Evolutionary conservation across 2,113 vertebrate genomes (phyloP), one percentile per base, ranked within the genome.

Genomic region (Passerina amoena): DNA sequence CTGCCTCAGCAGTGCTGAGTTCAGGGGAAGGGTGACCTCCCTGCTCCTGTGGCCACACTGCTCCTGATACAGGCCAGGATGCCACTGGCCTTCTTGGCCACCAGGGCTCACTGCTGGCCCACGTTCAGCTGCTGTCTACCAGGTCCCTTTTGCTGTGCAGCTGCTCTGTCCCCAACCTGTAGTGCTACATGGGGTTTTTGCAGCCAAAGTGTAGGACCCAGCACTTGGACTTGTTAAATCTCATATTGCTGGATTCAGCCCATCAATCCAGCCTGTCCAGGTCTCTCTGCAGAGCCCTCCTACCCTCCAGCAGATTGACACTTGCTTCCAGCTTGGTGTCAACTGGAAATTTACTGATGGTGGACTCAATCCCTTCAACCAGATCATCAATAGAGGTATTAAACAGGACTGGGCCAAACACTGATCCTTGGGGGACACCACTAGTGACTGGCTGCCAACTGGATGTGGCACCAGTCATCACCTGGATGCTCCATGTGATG

Each of bases 1-100:
- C 0, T 2, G 2, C 35, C 79, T 50, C 37, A 50, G 12, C 30
- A 30, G 12, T 51, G 12, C 45, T 0, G 0, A 1, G 54, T 12
- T 24, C 12, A 82, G 24, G 20, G 13, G 23, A 0, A 24, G 16
- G 30, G 56, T 73, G 5, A 9, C 28, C 24, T 9, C 40, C 8
- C 18, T 38, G 48, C 3, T 47, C 40, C 50, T 73, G 40, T 84
- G 60, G 24, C 14, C 30, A 30, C 42, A 20, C 50, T 0, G 1
- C 13, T 65, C 5, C 50, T 48, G 30, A 16, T 3, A 0, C 70
- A 40, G n/a, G 12, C n/a, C 70, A 75, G 69, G 81, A 5, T 9
- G 30, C 28, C 15, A 0, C 8, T 47, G 22, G 28, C 59, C 28
- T 5, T 40, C 23, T 47, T 47, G 69, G 59, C n/a, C n/a, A 23